Evolutionary conservation across 2,113 vertebrate genomes (phyloP).

Genomic region (Rhipidura dahli): DNA sequence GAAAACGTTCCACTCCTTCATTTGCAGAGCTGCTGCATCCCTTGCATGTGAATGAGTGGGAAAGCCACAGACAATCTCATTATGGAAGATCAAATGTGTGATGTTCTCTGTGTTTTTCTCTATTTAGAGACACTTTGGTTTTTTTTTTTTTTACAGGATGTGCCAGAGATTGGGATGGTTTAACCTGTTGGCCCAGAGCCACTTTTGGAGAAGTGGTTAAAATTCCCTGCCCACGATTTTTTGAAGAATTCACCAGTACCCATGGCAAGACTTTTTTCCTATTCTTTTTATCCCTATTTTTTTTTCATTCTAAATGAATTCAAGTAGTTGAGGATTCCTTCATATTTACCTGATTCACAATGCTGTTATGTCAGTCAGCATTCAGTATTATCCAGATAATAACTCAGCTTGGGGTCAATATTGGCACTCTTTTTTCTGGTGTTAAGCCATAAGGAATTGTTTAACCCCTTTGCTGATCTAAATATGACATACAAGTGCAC

Average conservation of each 20-base stretch:
- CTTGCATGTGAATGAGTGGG: neutral
- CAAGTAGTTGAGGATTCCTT: neutral
- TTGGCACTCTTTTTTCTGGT: neutral
- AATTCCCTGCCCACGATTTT: constrained; percentile 64
- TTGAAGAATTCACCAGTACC: constrained; percentile 54
- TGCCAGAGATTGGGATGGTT: constrained; percentile 69
- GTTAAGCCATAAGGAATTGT: neutral
- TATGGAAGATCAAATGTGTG: neutral
- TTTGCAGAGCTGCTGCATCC: neutral
- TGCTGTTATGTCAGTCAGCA: neutral
- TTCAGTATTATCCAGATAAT: neutral
- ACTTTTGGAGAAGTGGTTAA: constrained; percentile 63
- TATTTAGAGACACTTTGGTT: neutral
- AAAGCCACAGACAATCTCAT: neutral
- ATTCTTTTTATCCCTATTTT: neutral
- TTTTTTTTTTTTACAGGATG: constrained; percentile 52
- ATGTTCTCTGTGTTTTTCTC: neutral
- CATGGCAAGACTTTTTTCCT: constrained; percentile 8
- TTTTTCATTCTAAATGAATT: neutral
- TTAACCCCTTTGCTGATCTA: neutral
- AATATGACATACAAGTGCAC: neutral
- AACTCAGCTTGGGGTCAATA: neutral
- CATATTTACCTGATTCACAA: neutral
- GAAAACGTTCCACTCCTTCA: neutral
- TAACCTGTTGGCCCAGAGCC: constrained; percentile 72